Evolutionary conservation across 2,888 invertebrate species (phyloP).

Genomic region (Penaeus monodon): DNA sequence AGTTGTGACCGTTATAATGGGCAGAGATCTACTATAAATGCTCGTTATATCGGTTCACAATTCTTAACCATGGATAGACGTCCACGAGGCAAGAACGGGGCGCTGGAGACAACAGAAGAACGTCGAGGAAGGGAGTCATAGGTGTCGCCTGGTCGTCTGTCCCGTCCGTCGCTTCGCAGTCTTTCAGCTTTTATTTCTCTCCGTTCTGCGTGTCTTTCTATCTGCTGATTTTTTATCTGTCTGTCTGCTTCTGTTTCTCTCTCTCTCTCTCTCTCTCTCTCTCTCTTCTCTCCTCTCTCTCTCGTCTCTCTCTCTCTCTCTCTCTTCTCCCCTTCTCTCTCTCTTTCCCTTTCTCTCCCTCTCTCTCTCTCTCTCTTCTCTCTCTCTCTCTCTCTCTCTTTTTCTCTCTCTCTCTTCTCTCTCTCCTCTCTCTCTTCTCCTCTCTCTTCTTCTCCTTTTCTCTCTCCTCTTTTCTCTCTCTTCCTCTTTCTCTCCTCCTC

Average conservation of each 20-base stretch:
- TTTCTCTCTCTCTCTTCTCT: not conserved
- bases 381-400: not conserved
- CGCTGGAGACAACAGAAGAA: not conserved
- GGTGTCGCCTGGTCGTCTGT: too few species aligned
- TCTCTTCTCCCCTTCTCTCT: too few species aligned
- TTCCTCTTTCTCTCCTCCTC: not conserved
- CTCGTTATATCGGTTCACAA: constrained; percentile 62
- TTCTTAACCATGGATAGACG: constrained; percentile 59
- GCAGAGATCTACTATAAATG: constrained; percentile 40
- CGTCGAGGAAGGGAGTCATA: not conserved
- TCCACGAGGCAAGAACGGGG: not conserved
- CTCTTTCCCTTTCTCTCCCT: too few species aligned
- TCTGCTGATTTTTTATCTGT: too few species aligned
- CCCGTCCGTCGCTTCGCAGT: not conserved
- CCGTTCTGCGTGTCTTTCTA: too few species aligned
- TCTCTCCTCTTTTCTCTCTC: not conserved
- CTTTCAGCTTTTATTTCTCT: too few species aligned
- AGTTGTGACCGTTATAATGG: constrained; percentile 63
- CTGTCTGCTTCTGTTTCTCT: not conserved
- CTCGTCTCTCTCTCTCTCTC: too few species aligned
- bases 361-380: not conserved
- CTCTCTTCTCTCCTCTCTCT: not conserved
- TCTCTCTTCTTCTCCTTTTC: not conserved
- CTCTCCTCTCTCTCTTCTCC: not conserved
- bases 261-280: not conserved